A percentile compares a stretch with the other conserved stretches of the same genome.
phyloP scores from a whole-genome alignment of 2,797 vertebrate species.

The Enoplosus armatus region DNA sequence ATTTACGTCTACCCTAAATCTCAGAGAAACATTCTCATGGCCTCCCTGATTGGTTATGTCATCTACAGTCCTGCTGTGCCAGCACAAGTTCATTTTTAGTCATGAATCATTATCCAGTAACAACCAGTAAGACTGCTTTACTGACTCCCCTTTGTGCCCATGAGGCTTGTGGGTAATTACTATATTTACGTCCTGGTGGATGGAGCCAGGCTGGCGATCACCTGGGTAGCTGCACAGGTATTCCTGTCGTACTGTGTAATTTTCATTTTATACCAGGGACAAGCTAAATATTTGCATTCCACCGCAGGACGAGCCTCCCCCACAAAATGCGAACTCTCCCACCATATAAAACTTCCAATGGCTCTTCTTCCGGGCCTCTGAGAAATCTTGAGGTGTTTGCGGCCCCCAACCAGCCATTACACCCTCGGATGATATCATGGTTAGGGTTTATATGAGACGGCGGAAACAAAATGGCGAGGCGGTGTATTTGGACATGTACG shows the following conservation, averaged over 20 bases:
- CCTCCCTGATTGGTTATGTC: conserved; percentile 61
- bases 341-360: conserved; percentile 46
- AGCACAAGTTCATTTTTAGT: conserved; percentile 48
- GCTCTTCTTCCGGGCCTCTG: conserved; percentile 36
- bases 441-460: conserved; percentile 25
- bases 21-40: conserved; percentile 76
- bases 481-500: conserved; percentile 12
- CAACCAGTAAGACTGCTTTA: conserved; percentile 43
- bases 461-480: conserved; percentile 24
- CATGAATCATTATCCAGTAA: conserved; percentile 58
- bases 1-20: conserved; percentile 71
- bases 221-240: conserved; percentile 80
- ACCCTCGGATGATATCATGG: conserved; percentile 51
- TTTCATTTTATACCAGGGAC: conserved; percentile 75
- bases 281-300: conserved; percentile 84
- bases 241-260: conserved; percentile 77
- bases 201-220: conserved; percentile 78
- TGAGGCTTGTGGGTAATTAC: conserved; percentile 73
- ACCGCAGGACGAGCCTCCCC: conserved; percentile 56
- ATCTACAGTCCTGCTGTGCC: conserved; percentile 39
- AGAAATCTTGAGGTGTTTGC: conserved; percentile 43
- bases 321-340: conserved; percentile 51
- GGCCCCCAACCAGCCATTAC: conserved; percentile 53
- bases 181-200: conserved; percentile 73
- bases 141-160: conserved; percentile 52